These are phyloP conservation scores for Criorhina ranunculi DNA, from an alignment of 2,888 invertebrate species.

Conservation along the genomic window DNA sequence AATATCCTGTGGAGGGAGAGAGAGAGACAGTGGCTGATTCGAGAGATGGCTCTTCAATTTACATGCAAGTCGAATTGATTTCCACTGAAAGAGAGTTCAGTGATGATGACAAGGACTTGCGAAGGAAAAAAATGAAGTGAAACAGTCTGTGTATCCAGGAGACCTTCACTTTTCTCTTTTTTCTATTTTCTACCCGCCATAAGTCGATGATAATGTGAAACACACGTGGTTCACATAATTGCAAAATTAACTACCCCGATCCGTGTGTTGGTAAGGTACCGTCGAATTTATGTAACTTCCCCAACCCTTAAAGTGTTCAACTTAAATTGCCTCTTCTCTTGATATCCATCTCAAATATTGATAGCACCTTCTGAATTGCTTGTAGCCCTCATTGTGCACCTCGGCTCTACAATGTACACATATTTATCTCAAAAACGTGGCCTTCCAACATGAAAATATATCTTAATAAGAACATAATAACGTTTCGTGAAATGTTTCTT, in stretches of 20 bases:
- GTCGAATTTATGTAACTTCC: background rate
- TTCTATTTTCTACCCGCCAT: too few relatives aligned
- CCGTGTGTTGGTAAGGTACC: background rate
- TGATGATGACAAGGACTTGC: constrained; percentile 19
- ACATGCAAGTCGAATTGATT: constrained; percentile 35
- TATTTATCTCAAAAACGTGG: constrained; percentile 21
- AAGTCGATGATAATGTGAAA: too few relatives aligned
- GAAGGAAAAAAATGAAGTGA: too few relatives aligned
- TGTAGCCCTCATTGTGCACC: background rate
- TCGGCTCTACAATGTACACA: background rate
- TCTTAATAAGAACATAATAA: constrained; percentile 47
- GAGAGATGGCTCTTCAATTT: constrained; percentile 30
- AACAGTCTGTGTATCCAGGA: too few relatives aligned
- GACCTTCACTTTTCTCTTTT: too few relatives aligned
- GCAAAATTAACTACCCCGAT: background rate
- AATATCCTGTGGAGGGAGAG: constrained; percentile 47
- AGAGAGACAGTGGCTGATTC: constrained; percentile 18
- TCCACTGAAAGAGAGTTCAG: constrained; percentile 4
- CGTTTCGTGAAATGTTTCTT: constrained; percentile 26
- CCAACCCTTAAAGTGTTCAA: background rate
- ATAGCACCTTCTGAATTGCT: constrained; percentile 7
- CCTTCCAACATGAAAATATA: constrained; percentile 18
- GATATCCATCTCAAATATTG: constrained; percentile 29
- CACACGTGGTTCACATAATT: constrained; percentile 28
- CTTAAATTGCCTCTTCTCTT: constrained; percentile 30